These are phyloP conservation scores for Catagonus wagneri DNA, from an alignment of 2,113 vertebrate species.

Conservation along the genomic window DNA sequence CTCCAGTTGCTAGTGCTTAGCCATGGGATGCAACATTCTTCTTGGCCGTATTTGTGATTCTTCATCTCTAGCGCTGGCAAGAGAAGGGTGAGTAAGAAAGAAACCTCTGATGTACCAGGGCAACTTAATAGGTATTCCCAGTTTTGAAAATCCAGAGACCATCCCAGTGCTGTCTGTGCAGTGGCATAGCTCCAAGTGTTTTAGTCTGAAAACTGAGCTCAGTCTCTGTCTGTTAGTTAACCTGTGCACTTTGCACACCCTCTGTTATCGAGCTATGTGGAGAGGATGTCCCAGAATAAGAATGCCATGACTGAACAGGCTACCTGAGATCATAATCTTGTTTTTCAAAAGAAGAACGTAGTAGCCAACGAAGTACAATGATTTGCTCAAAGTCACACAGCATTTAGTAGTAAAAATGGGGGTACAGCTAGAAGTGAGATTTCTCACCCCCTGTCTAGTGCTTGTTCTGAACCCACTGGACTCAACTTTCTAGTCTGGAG, in stretches of 20 bases:
- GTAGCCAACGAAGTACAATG: not conserved
- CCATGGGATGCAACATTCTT: not conserved
- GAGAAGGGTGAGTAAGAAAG: not conserved
- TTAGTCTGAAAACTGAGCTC: conserved; percentile 65
- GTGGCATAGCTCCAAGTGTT: conserved; percentile 49
- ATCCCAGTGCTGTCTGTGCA: not conserved
- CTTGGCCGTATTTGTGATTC: not conserved
- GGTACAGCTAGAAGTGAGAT: not conserved
- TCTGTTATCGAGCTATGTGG: not conserved
- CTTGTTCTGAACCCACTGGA: not conserved
- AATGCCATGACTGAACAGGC: not conserved
- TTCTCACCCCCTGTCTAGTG: not conserved
- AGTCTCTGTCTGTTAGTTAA: conserved; percentile 41
- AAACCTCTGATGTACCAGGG: not conserved
- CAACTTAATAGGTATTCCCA: not conserved
- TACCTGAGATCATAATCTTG: not conserved
- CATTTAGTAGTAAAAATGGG: not conserved
- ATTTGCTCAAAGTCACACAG: not conserved
- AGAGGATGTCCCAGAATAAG: not conserved
- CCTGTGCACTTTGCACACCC: not conserved
- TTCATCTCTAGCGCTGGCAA: conserved; percentile 32
- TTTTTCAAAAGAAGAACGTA: not conserved
- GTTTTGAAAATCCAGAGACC: conserved; percentile 7
- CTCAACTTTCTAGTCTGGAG: not conserved
- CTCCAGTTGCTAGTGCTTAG: not conserved